Percentiles rank a stretch among this genome's conserved stretches.
phyloP scores from a whole-genome alignment of 2,797 vertebrate species.

The Urophycis tenuis region DNA sequence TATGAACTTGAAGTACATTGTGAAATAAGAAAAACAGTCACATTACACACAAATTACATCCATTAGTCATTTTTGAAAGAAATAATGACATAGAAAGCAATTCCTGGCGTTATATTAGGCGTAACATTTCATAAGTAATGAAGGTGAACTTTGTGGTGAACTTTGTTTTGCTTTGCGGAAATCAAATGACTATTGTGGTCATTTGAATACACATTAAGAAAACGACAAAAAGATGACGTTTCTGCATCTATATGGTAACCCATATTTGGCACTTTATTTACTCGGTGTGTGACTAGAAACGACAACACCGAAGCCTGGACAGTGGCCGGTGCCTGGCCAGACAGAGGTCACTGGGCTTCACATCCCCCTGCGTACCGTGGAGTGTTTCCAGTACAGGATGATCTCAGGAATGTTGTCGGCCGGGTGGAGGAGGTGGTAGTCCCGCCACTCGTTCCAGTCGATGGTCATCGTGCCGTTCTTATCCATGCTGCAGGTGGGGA shows the following conservation, averaged over 20 bases:
- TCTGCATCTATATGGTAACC: too few species aligned
- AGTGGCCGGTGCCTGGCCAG: too few species aligned
- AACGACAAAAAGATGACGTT: too few species aligned
- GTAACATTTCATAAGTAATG: neutral
- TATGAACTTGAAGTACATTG: neutral
- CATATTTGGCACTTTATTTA: too few species aligned
- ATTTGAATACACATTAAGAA: too few species aligned
- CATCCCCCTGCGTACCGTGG: slow-evolving; percentile 74
- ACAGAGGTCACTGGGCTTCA: too few species aligned
- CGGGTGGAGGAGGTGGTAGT: slow-evolving; percentile 90
- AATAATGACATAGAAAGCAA: neutral
- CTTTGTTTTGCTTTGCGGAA: too few species aligned
- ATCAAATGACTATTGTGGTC: too few species aligned
- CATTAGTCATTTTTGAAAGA: neutral
- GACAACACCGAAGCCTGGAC: too few species aligned
- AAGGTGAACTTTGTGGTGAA: too few species aligned
- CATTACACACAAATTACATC: neutral
- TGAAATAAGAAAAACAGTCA: neutral
- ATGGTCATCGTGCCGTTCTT: slow-evolving; percentile 97
- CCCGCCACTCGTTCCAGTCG: slow-evolving; percentile 95
- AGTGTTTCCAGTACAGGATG: slow-evolving; percentile 97
- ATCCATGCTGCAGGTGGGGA: slow-evolving; percentile 79
- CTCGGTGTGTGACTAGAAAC: too few species aligned
- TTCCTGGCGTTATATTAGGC: neutral
- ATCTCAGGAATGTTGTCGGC: slow-evolving; percentile 96